A percentile compares a stretch with the other conserved stretches of the same genome.
Evolutionary conservation across 2,797 vertebrate genomes (phyloP).

Genomic region (Megaceryle alcyon): DNA sequence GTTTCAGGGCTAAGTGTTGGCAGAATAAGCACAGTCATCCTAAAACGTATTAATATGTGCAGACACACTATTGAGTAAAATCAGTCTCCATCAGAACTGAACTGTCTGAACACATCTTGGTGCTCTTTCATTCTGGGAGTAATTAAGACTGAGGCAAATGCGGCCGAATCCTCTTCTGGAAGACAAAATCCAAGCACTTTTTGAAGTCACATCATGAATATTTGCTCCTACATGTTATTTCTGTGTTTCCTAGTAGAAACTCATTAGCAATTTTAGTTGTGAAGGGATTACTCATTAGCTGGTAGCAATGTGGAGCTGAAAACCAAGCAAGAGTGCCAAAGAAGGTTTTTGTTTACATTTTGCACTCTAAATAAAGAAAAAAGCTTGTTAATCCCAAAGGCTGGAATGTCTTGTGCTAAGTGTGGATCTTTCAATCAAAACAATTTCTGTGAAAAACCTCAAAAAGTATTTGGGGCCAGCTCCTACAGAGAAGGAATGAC

Average conservation of each 20-base stretch:
- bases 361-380: not conserved
- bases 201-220: not conserved
- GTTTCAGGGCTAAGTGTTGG: conserved; percentile 13
- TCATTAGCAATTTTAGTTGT: not conserved
- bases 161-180: not conserved
- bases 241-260: conserved; percentile 14
- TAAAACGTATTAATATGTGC: not conserved
- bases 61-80: not conserved
- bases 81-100: not conserved
- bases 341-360: not conserved
- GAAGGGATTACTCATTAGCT: conserved; percentile 2
- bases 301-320: not conserved
- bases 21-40: not conserved
- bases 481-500: not conserved
- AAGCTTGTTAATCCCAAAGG: not conserved
- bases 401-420: not conserved
- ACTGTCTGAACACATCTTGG: not conserved
- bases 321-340: not conserved
- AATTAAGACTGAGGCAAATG: not conserved
- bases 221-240: not conserved
- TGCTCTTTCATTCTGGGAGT: not conserved
- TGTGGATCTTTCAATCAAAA: not conserved
- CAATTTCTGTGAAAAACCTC: not conserved
- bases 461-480: not conserved
- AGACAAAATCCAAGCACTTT: not conserved